Evolutionary conservation across 2,888 invertebrate genomes (phyloP), one percentile per base, ranked within the genome.

Genomic region (Ormyrus pomaceus): DNA sequence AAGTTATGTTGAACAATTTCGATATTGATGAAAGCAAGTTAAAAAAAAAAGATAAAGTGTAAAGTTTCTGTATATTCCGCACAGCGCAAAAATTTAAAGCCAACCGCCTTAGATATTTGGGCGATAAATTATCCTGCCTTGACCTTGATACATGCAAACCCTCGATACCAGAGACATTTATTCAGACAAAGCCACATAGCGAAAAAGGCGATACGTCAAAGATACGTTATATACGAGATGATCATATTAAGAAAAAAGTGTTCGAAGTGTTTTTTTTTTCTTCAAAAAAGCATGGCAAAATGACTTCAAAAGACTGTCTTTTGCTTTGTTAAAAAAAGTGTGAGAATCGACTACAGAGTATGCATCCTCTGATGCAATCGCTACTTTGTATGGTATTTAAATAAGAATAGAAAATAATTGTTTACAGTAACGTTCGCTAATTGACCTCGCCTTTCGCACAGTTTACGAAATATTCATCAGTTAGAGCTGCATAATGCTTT

Each of bases 401-500:
- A 77, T 82, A 82, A 73, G 79, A 77, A 83, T 84, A 82, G 78
- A 62, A 81, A 82, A 78, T 83, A 83, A 84, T 86, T 84, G 83
- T 86, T 86, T 84, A 83, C 86, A 85, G 77, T 77, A 82, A 74
- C 82, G 69, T 79, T 79, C 55, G 72, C 59, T 76, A 79, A 86
- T 83, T 85, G 85, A 86, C 83, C 85, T 86, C 78, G 84, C 84
- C 83, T 85, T 83, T 82, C 77, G 85, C 78, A 68, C 77, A 81
- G 83, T 79, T 82, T 85, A 83, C 83, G 82, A 82, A 84, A 75
- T 77, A 83, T 82, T 85, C 81, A 84, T 81, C 74, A 77, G 76
- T 82, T 76, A 71, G 83, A 85, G 85, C 75, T 83, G 83, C 83
- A 76, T 83, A 83, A 84, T 82, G 69, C 79, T 84, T 84, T 85